Evolutionary conservation across 2,113 vertebrate genomes (phyloP).

Genomic region (Neogale vison): DNA sequence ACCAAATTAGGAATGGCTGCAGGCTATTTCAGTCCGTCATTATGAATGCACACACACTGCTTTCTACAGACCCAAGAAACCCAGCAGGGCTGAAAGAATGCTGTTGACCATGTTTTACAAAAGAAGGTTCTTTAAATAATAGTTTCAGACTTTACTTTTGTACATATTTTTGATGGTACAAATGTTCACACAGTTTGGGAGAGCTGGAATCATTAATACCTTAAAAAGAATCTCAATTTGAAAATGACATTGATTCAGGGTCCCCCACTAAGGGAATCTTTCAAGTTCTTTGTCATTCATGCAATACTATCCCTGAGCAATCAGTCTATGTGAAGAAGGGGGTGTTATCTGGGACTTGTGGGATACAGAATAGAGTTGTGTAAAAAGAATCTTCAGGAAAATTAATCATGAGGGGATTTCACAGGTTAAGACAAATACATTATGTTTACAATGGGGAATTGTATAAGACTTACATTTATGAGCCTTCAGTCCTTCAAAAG

Average conservation of each 20-base stretch:
- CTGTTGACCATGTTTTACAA: neutral
- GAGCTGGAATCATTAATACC: neutral
- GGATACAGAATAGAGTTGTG: neutral
- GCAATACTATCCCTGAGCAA: neutral
- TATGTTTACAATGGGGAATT: neutral
- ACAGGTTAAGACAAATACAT: neutral
- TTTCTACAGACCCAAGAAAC: neutral
- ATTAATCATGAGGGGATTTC: neutral
- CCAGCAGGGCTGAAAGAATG: neutral
- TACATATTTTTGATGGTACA: neutral
- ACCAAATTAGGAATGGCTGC: neutral
- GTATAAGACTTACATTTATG: constrained; percentile 92
- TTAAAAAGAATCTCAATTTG: neutral
- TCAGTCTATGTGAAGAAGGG: neutral
- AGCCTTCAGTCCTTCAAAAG: constrained; percentile 95
- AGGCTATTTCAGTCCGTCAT: neutral
- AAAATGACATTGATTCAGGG: neutral
- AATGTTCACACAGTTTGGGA: neutral
- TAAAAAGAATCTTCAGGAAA: constrained; percentile 8
- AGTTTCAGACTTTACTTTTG: neutral
- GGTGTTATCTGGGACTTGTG: neutral
- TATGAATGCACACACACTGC: neutral
- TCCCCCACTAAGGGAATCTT: neutral
- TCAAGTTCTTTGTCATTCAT: neutral
- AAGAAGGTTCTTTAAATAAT: constrained; percentile 12